Evolutionary conservation across 2,797 vertebrate species (phyloP).

Genomic region (Halcyon smyrnensis): DNA sequence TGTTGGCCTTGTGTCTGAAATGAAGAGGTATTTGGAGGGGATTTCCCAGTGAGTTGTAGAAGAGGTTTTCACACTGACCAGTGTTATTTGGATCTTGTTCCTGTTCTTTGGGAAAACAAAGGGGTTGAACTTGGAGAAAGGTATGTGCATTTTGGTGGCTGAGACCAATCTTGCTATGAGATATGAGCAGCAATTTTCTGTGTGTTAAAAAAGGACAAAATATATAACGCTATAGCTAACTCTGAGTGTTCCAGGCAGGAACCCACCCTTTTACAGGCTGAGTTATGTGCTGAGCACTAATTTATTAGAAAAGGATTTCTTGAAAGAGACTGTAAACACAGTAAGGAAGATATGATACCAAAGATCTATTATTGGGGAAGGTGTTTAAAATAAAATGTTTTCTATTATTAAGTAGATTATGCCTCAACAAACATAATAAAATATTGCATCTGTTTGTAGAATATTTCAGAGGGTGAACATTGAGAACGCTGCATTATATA

Average conservation of each 20-base stretch:
- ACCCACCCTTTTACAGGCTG: neutral
- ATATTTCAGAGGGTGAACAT: neutral
- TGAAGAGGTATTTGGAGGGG: neutral
- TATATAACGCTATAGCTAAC: neutral
- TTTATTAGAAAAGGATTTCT: neutral
- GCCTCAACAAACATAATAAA: neutral
- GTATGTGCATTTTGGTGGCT: neutral
- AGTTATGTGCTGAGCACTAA: neutral
- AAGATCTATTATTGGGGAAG: rapidly evolving
- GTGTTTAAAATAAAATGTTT: neutral
- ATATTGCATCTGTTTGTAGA: neutral
- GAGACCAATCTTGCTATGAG: neutral
- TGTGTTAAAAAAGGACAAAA: neutral
- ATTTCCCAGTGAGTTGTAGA: neutral
- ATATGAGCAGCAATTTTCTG: neutral
- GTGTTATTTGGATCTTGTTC: neutral
- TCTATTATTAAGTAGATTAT: neutral
- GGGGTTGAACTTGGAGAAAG: neutral
- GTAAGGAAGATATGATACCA: neutral
- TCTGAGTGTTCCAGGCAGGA: neutral
- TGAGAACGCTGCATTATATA: neutral
- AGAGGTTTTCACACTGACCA: neutral
- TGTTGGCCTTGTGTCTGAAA: neutral
- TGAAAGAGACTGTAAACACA: neutral
- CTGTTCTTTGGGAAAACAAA: neutral